Conservation (phyloP, 1,140 invertebrate genomes). For the Plodia interpunctella region DNA sequence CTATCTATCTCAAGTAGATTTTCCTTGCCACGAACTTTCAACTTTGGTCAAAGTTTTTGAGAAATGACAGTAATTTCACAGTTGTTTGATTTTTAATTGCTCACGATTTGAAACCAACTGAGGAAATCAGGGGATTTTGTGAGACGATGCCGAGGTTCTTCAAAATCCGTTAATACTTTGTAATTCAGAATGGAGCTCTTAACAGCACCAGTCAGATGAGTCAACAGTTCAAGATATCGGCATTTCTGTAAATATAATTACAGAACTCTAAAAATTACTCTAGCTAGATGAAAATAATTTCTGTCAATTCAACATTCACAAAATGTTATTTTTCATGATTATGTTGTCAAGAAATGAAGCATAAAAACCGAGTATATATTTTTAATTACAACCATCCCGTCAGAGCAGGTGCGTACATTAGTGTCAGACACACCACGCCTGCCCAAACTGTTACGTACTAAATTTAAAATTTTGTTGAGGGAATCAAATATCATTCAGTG, state of each 20-base stretch:
- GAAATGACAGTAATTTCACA: slow-evolving; percentile 7
- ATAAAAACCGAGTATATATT: not conserved
- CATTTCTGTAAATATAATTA: too few species aligned
- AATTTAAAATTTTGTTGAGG: slow-evolving; percentile 54
- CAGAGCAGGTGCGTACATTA: not conserved
- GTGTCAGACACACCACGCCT: slow-evolving; percentile 10
- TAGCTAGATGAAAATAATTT: too few species aligned
- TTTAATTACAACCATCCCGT: not conserved
- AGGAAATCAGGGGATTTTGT: not conserved
- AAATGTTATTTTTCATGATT: too few species aligned
- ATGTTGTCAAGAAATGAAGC: too few species aligned
- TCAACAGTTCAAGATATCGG: too few species aligned
- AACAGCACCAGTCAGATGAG: too few species aligned
- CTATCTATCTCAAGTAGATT: not conserved
- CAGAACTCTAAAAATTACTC: too few species aligned
- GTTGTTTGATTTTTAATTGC: slow-evolving; percentile 6
- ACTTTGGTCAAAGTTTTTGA: slow-evolving; percentile 4
- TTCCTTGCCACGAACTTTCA: not conserved
- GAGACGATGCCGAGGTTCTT: not conserved
- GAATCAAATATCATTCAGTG: slow-evolving; percentile 58
- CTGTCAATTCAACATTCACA: too few species aligned
- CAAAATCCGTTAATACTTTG: too few species aligned
- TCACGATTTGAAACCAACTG: not conserved
- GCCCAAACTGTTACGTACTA: slow-evolving; percentile 31
- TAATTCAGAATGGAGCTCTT: too few species aligned